Conservation (phyloP, 2,888 invertebrate species). For the Lamellibrachia satsuma region DNA sequence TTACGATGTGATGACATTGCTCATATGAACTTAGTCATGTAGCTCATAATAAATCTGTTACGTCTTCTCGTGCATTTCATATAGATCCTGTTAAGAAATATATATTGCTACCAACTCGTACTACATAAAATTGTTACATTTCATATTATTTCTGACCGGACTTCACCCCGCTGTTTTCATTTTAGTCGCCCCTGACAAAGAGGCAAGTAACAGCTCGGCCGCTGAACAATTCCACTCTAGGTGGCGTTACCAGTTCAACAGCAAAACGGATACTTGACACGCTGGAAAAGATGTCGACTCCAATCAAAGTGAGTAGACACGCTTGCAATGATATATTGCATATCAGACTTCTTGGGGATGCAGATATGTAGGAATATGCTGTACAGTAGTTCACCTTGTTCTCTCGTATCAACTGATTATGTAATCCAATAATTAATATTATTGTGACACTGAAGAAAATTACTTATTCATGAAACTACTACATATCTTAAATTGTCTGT, state of each 20-base stretch:
- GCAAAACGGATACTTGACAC: constrained; percentile 82
- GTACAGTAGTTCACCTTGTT: too few species aligned
- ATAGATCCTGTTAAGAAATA: too few species aligned
- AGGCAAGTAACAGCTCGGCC: constrained; percentile 61
- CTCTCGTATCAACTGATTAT: too few species aligned
- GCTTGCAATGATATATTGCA: background rate
- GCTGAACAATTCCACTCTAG: constrained; percentile 49
- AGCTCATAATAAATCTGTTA: background rate
- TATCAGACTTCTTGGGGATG: background rate
- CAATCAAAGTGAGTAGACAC: constrained; percentile 69
- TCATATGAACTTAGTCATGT: too few species aligned
- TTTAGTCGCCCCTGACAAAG: constrained; percentile 44
- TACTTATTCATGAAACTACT: background rate
- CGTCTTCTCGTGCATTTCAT: background rate
- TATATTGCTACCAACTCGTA: too few species aligned
- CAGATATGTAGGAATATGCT: background rate
- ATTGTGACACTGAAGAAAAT: background rate
- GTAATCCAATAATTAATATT: too few species aligned
- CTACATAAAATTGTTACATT: background rate
- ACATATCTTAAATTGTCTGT: constrained; percentile 23
- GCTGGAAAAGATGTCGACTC: constrained; percentile 83
- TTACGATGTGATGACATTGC: too few species aligned
- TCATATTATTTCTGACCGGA: background rate
- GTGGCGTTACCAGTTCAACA: constrained; percentile 73
- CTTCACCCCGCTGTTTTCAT: background rate